These are phyloP conservation scores for Galeopterus variegatus DNA, from an alignment of 2,113 vertebrate genomes.

Conservation along the genomic window DNA sequence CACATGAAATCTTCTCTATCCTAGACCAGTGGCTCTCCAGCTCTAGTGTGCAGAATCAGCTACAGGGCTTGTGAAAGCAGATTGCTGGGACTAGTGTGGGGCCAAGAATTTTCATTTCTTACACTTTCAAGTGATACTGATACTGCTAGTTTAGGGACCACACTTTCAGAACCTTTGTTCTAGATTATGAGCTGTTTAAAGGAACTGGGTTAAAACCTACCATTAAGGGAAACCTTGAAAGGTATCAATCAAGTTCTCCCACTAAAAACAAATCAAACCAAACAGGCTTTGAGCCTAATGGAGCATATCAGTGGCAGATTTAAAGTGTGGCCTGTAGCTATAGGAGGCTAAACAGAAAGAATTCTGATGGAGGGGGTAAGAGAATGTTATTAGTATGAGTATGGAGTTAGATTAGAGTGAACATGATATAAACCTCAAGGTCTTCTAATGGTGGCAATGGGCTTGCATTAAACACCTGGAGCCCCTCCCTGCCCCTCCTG, in stretches of 20 bases:
- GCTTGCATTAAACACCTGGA: neutral
- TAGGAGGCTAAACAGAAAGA: neutral
- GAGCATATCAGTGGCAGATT: neutral
- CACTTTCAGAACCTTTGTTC: neutral
- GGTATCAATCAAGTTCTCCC: neutral
- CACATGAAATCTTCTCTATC: neutral
- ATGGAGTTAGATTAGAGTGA: neutral
- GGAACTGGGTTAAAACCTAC: neutral
- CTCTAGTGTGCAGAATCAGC: neutral
- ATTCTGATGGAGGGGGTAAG: neutral
- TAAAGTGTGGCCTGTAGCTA: neutral
- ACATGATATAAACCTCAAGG: neutral
- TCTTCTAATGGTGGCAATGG: neutral
- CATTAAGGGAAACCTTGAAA: constrained; percentile 9
- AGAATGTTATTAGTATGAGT: neutral
- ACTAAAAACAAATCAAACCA: neutral
- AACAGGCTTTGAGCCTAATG: neutral
- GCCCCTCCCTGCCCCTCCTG: neutral
- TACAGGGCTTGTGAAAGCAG: neutral
- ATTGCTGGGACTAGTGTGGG: neutral
- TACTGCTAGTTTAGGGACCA: neutral
- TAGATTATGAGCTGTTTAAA: neutral
- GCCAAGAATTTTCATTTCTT: neutral
- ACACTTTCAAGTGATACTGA: neutral
- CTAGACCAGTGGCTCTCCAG: neutral